Evolutionary conservation across 2,797 vertebrate genomes (phyloP).

Genomic region (Rhabdophis nuchalis): DNA sequence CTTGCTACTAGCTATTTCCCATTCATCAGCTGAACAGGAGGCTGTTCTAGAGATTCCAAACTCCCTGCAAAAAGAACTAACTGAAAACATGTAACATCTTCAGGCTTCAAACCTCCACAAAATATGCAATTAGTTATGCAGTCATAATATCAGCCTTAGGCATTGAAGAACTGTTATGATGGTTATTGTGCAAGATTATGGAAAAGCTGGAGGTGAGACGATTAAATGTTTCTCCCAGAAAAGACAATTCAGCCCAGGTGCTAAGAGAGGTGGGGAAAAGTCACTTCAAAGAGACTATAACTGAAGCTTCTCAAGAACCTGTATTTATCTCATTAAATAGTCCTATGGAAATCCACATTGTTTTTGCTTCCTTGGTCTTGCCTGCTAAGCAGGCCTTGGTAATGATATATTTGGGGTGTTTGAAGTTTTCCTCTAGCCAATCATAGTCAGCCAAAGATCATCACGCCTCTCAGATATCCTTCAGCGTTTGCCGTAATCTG

Average conservation of each 20-base stretch:
- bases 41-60: neutral
- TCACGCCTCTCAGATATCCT: neutral
- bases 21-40: neutral
- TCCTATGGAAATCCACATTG: neutral
- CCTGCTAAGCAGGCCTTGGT: neutral
- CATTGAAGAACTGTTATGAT: neutral
- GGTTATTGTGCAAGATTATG: neutral
- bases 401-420: neutral
- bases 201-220: neutral
- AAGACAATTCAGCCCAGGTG: neutral
- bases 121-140: conserved; percentile 6
- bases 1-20: neutral
- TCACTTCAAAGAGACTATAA: neutral
- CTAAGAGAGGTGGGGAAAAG: neutral
- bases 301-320: neutral
- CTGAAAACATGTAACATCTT: neutral
- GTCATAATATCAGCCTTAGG: neutral
- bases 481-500: neutral
- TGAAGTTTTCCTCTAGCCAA: neutral
- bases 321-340: neutral
- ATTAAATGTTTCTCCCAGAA: neutral
- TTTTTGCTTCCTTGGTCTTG: neutral
- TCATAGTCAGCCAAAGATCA: neutral
- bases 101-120: neutral
- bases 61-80: neutral